Conservation (phyloP, 2,888 invertebrate species). For the Lochmaea capreae region DNA sequence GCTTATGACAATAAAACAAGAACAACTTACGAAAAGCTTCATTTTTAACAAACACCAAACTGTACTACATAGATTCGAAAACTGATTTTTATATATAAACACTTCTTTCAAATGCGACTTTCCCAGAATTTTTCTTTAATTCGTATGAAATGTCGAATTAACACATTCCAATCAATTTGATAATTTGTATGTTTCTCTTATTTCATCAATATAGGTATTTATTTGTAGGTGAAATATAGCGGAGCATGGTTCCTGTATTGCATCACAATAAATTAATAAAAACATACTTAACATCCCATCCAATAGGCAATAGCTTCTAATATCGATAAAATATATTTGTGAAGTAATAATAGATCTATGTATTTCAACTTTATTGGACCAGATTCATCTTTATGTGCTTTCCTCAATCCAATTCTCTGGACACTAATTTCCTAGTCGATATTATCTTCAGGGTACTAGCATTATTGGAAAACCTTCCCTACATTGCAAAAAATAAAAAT, state of each 20-base stretch:
- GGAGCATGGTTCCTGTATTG: background rate
- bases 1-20: background rate
- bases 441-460: no score
- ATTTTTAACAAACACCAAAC: constrained; percentile 31
- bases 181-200: constrained; percentile 23
- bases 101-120: constrained; percentile 36
- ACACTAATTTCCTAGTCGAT: no score
- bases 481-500: no score
- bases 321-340: no score
- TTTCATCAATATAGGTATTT: constrained; percentile 9
- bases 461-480: no score
- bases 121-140: constrained; percentile 43
- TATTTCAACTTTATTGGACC: no score
- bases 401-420: no score
- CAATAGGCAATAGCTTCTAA: no score
- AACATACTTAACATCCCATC: background rate
- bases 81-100: constrained; percentile 42
- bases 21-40: constrained; percentile 49
- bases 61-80: constrained; percentile 27
- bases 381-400: no score
- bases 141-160: constrained; percentile 28
- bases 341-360: no score
- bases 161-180: constrained; percentile 21
- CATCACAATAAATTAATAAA: background rate
- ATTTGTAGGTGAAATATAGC: background rate